Evolutionary conservation across 2,113 vertebrate species (phyloP), one percentile per base, ranked within the genome.

Genomic region (human (Homo sapiens)): DNA sequence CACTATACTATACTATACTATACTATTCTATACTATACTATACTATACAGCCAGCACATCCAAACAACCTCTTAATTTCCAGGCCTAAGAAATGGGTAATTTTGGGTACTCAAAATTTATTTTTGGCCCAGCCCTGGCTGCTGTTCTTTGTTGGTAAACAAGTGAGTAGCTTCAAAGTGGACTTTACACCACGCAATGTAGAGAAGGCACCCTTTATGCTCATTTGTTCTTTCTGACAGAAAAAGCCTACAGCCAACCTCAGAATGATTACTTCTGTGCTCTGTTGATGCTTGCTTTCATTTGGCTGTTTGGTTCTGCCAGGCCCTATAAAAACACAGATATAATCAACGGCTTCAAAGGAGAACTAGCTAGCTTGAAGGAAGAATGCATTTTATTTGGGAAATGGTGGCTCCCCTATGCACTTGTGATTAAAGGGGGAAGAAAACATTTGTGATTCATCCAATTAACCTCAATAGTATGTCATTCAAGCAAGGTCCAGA

Each of bases 371-470:
- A 8, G 88, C 82, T 89, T 4, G 3, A 90, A 95, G 90, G 70
- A 93, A 88, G 61, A 70, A 45, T 3, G 48, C 18, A 50, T 82
- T 97, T 87, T 72, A 75, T 61, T 68, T 40, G 64, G 76, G 59
- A 75, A 70, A 50, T 4, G 2, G 59, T 38, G 45, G 16, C 88
- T 82, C 61, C 75, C 80, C 38, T 18, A 6, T 23, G 61, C 59
- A 72, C 18, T 95, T 75, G 48, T 89, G 93, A 90, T 89, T 75
- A 80, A 94, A 83, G 43, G 20, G 66, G 38, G n/a, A 76, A 93
- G 86, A 64, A 90, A 87, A 90, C n/a, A 40, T 18, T 35, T 82
- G 45, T 13, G 5, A 38, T 55, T 90, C 64, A 90, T 55, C 73
- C 75, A 94, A 72, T 94, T 95, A 88, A 94, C 80, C 68, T 55